These are phyloP conservation scores for Oligia strigilis DNA, from an alignment of 2,888 invertebrate species.

Conservation along the genomic window DNA sequence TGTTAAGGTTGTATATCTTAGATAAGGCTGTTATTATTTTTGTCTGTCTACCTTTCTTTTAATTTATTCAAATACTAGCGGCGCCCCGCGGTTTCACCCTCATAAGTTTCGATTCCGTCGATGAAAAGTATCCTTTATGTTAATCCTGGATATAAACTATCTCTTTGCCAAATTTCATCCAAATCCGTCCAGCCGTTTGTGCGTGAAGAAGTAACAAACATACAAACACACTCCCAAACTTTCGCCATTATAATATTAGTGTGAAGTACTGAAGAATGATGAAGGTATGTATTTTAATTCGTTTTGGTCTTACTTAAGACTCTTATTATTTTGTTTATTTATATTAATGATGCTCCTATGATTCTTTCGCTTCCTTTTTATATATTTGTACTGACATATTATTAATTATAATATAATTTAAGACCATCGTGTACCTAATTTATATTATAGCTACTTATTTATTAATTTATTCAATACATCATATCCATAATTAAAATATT, in stretches of 20 bases:
- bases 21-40: too few species aligned
- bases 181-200: too few species aligned
- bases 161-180: too few species aligned
- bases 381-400: neutral
- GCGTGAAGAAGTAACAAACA: too few species aligned
- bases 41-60: neutral
- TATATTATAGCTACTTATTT: neutral
- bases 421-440: neutral
- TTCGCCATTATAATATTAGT: too few species aligned
- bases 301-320: neutral
- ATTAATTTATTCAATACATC: constrained; percentile 4
- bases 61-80: neutral
- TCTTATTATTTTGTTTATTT: constrained; percentile 9
- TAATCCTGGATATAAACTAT: too few species aligned
- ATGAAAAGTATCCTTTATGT: too few species aligned
- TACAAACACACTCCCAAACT: too few species aligned
- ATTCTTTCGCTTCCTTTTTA: neutral
- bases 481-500: neutral
- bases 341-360: neutral
- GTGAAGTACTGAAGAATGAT: neutral
- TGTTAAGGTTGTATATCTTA: neutral
- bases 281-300: neutral
- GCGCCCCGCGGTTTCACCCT: too few species aligned
- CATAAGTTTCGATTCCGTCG: too few species aligned
- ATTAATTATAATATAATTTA: too few species aligned